Evolutionary conservation across 2,797 vertebrate genomes (phyloP), one percentile per base, ranked within the genome.

Genomic region (Sebastes minor): DNA sequence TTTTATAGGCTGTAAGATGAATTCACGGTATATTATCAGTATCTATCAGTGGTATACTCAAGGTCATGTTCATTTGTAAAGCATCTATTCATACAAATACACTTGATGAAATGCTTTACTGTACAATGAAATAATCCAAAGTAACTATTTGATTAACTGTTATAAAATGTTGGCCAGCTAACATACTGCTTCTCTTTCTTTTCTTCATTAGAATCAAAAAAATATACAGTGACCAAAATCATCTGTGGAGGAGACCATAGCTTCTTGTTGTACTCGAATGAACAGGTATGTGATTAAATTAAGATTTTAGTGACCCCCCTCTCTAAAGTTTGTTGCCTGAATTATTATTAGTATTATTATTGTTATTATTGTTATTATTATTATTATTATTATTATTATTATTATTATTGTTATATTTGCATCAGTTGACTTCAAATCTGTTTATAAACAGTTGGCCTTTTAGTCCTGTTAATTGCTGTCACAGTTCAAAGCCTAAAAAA

Each of bases 181-280:
- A 81, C 20, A 4, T 23, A 12, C 22, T 35, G 33, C n/a, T 22
- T 68, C 2, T 74, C 30, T 67, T 63, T n/a, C 3, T 68, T 25
- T 35, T 70, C 22, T 65, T 71, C 72, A n/a, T 80, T 93, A 91
- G 94, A 92, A 46, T 96, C 94, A 86, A 96, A 94, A 85, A 95
- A 94, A 38, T 96, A 94, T 81, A 91, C 95, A 68, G 96, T 99
- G 91, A 96, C 96, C 90, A 97, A 96, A 93, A 97, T 99, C 87
- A 97, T 97, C 93, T 97, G 97, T 92, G 98, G 98, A 92, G 98
- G 97, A 87, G 97, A 99, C 94, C 98, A 99, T 79, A 97, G 97
- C 61, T 98, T 99, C 93, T 93, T 99, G 76, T 93, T 99, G 88
- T 97, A 96, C 86, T 97, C 97, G 38, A 93, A 93, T 89, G 94